phyloP scores from a whole-genome alignment of 2,113 vertebrate species.

The Odocoileus virginianus region DNA sequence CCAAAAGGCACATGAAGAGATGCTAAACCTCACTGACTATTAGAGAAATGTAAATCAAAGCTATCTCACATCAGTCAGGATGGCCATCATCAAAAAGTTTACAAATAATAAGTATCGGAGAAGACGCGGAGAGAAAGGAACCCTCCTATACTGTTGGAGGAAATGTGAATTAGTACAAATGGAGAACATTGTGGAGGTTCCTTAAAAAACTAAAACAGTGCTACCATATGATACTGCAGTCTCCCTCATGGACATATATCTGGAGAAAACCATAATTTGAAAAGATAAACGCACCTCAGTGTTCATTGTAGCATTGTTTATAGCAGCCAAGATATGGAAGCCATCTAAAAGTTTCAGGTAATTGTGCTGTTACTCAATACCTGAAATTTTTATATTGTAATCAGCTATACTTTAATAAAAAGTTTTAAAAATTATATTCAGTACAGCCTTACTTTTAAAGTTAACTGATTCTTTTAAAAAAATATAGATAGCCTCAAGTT shows the following conservation, averaged over 20 bases:
- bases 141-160: not conserved
- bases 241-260: not conserved
- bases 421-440: not conserved
- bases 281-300: not conserved
- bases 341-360: not conserved
- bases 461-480: not conserved
- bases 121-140: not conserved
- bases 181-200: not conserved
- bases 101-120: not conserved
- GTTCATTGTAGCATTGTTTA: not conserved
- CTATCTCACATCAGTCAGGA: not conserved
- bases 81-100: not conserved
- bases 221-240: not conserved
- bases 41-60: not conserved
- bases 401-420: not conserved
- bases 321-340: not conserved
- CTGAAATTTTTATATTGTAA: not conserved
- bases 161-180: not conserved
- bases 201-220: not conserved
- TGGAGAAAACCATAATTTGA: not conserved
- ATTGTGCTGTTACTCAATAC: not conserved
- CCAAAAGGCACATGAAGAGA: not conserved
- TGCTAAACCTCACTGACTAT: not conserved
- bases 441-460: not conserved
- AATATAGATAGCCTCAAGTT: not conserved